phyloP scores from a whole-genome alignment of 2,888 invertebrate genomes.

The Epinotia brunnichana region DNA sequence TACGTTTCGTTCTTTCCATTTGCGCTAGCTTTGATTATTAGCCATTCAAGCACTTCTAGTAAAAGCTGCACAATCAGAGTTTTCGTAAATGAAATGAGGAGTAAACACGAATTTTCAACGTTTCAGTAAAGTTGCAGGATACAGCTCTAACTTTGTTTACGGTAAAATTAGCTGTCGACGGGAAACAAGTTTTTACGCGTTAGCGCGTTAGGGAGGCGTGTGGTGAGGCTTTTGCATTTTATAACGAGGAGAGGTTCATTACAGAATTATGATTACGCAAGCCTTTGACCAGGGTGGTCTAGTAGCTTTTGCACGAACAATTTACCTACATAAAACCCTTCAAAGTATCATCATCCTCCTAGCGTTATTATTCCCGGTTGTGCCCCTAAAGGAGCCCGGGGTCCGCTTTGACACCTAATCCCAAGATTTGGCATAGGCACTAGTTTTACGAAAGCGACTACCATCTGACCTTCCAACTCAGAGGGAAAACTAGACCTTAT shows the following conservation, averaged over 20 bases:
- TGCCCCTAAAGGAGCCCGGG: no score
- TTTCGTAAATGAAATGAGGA: conserved; percentile 36
- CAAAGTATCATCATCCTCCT: no score
- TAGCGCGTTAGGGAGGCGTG: neutral
- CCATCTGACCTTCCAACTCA: no score
- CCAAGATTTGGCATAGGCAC: no score
- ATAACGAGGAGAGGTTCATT: conserved; percentile 13
- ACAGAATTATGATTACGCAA: conserved; percentile 10
- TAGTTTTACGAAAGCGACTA: no score
- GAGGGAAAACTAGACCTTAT: no score
- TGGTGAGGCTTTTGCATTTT: conserved; percentile 21
- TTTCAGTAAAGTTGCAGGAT: conserved; percentile 45
- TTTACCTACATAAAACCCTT: conserved; percentile 11
- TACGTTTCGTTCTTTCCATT: no score
- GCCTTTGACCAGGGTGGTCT: conserved; percentile 5
- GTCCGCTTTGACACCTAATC: no score
- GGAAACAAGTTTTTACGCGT: conserved; percentile 44
- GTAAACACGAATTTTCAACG: conserved; percentile 48
- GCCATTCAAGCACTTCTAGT: neutral
- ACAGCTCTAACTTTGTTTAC: conserved; percentile 43
- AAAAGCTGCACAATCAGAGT: neutral
- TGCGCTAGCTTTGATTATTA: no score
- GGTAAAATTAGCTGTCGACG: conserved; percentile 46
- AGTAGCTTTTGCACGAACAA: neutral
- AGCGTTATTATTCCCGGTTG: no score